Percentiles rank a stretch among this genome's conserved stretches.
Conservation (phyloP, 2,888 invertebrate genomes). For the Augochlorella aurata region DNA sequence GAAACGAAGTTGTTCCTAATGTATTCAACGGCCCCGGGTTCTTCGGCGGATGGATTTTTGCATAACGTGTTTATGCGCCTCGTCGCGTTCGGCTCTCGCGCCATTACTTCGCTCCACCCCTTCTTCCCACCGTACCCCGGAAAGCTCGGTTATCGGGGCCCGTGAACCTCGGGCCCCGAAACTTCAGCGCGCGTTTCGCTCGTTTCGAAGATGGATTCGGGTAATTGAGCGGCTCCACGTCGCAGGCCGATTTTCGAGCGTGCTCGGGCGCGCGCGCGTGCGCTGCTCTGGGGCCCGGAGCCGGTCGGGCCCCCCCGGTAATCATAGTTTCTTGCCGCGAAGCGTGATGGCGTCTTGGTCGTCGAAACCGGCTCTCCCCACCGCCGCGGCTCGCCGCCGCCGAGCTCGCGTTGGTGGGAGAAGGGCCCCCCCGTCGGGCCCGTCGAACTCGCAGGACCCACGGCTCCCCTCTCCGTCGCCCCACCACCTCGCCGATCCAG, state of each 20-base stretch:
- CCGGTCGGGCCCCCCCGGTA: slow-evolving; percentile 67
- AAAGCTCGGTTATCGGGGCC: slow-evolving; percentile 9
- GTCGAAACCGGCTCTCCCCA: slow-evolving; percentile 80
- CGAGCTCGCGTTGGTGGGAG: slow-evolving; percentile 31
- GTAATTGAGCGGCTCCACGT: slow-evolving; percentile 50
- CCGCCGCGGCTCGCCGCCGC: slow-evolving; percentile 47
- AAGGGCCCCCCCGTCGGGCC: slow-evolving; percentile 58
- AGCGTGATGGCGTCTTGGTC: slow-evolving; percentile 79
- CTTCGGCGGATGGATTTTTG: slow-evolving; percentile 16
- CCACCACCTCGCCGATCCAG: neutral
- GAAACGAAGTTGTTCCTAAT: slow-evolving; percentile 15
- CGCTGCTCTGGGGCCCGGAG: slow-evolving; percentile 47
- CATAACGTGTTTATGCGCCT: slow-evolving; percentile 26
- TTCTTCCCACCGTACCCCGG: slow-evolving; percentile 49
- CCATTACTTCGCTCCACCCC: slow-evolving; percentile 62
- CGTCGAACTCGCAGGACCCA: slow-evolving; percentile 60
- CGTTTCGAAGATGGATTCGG: neutral
- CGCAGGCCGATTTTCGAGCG: slow-evolving; percentile 40
- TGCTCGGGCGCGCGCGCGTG: slow-evolving; percentile 22
- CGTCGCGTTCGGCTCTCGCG: slow-evolving; percentile 21
- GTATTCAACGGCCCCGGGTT: neutral
- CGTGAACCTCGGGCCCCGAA: slow-evolving; percentile 16
- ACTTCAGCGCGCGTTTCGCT: slow-evolving; percentile 20
- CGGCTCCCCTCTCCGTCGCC: neutral
- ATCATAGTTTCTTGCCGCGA: slow-evolving; percentile 77